phyloP scores from a whole-genome alignment of 1,140 invertebrate species.

The Lerema accius region DNA sequence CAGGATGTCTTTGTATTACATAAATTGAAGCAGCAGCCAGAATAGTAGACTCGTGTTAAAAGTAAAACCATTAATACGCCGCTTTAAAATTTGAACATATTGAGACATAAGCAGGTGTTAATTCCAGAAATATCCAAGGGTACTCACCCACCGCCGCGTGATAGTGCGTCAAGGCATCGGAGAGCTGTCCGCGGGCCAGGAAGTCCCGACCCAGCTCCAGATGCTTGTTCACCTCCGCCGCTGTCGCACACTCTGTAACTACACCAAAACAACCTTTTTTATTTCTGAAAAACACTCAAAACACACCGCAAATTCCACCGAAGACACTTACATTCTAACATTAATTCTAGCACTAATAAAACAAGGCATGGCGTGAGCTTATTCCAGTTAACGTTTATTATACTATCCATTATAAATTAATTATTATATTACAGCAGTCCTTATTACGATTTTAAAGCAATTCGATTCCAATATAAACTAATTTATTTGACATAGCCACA shows the following conservation, averaged over 20 bases:
- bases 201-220: constrained; percentile 96
- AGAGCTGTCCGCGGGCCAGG: constrained; percentile 94
- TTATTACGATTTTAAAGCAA: constrained; percentile 62
- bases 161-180: constrained; percentile 98
- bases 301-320: constrained; percentile 37
- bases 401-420: constrained; percentile 71
- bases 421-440: constrained; percentile 56
- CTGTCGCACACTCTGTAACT: constrained; percentile 86
- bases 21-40: too few relatives aligned
- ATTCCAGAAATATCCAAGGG: constrained; percentile 17
- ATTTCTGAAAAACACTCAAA: constrained; percentile 26
- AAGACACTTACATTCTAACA: constrained; percentile 76
- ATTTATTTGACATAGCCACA: constrained; percentile 73
- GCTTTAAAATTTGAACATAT: constrained; percentile 5
- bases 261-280: constrained; percentile 41
- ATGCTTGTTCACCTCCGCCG: constrained; percentile 94
- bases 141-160: constrained; percentile 97
- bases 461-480: constrained; percentile 72
- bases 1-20: too few relatives aligned
- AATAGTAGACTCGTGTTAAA: too few relatives aligned
- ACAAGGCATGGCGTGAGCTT: constrained; percentile 80
- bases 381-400: constrained; percentile 79
- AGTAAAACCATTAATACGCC: background rate
- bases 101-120: background rate
- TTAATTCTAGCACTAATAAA: constrained; percentile 79